phyloP scores from a whole-genome alignment of 2,797 vertebrate genomes.

The Sus cebifrons region DNA sequence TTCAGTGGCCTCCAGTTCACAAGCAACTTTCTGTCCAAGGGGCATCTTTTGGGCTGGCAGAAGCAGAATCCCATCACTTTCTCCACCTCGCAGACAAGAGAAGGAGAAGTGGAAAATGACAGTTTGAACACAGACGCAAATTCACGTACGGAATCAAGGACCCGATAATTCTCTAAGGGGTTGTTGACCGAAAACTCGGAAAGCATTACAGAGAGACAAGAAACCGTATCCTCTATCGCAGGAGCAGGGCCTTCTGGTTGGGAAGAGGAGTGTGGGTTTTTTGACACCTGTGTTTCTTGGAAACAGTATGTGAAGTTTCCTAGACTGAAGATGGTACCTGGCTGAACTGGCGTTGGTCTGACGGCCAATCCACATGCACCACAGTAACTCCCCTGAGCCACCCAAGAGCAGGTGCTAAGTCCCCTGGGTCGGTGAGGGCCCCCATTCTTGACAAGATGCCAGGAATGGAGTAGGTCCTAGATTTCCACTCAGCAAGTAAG shows the following conservation, averaged over 20 bases:
- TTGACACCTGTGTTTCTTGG: rapidly evolving
- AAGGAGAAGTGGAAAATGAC: neutral
- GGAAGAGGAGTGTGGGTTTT: neutral
- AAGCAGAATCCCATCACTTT: neutral
- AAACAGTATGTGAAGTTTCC: neutral
- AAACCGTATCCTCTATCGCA: neutral
- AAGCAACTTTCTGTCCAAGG: neutral
- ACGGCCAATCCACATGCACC: rapidly evolving
- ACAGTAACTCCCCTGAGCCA: rapidly evolving
- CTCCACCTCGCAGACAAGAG: neutral
- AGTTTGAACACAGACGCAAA: neutral
- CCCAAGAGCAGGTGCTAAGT: rapidly evolving
- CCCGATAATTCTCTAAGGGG: rapidly evolving
- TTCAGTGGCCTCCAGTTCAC: neutral
- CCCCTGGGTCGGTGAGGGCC: rapidly evolving
- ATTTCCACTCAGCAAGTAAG: neutral
- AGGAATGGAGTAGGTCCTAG: neutral
- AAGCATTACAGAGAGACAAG: too few relatives aligned
- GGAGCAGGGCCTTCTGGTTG: rapidly evolving
- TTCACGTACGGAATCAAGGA: too few relatives aligned
- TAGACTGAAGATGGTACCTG: rapidly evolving
- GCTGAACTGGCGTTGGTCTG: too few relatives aligned
- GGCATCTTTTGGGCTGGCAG: neutral
- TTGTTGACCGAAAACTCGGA: neutral
- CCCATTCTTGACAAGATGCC: rapidly evolving